Conservation (phyloP, 2,113 vertebrate species). For the Orientallactaga bullata region DNA sequence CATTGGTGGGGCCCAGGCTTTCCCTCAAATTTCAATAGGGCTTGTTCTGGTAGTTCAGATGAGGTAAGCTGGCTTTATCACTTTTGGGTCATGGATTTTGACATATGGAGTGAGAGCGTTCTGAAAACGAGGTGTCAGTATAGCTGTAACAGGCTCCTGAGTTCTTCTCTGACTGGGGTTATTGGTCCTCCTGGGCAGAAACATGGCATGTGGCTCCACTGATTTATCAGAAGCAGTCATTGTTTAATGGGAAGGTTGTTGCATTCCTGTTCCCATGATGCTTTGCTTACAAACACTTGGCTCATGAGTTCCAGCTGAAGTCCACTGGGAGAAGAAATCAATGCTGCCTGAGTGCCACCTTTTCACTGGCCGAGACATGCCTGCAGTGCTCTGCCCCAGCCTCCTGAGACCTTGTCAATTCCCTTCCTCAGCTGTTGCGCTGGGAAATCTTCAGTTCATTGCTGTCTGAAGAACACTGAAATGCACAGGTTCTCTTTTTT, state of each 20-base stretch:
- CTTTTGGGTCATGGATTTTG: slow-evolving; percentile 75
- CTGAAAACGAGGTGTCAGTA: slow-evolving; percentile 40
- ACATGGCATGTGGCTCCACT: slow-evolving; percentile 42
- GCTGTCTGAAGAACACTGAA: background rate
- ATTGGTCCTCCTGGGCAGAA: slow-evolving; percentile 47
- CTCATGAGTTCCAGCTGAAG: slow-evolving; percentile 49
- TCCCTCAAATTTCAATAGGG: background rate
- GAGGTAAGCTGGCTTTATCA: slow-evolving; percentile 29
- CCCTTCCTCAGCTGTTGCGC: background rate
- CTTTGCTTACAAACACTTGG: slow-evolving; percentile 64
- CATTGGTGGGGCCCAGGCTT: background rate
- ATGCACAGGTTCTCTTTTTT: background rate
- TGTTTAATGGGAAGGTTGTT: slow-evolving; percentile 68
- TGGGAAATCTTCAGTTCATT: background rate
- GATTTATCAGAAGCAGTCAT: slow-evolving; percentile 74
- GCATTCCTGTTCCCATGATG: slow-evolving; percentile 57
- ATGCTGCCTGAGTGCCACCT: background rate
- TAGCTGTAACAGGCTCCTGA: slow-evolving; percentile 58
- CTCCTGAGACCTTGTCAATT: background rate
- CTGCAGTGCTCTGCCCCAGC: background rate
- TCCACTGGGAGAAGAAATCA: slow-evolving; percentile 55
- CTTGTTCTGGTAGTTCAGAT: background rate
- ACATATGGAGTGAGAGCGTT: slow-evolving; percentile 51
- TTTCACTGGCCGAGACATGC: background rate
- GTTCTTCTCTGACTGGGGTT: slow-evolving; percentile 29